phyloP scores from a whole-genome alignment of 2,888 invertebrate genomes.

The Cerastis leucographa region DNA sequence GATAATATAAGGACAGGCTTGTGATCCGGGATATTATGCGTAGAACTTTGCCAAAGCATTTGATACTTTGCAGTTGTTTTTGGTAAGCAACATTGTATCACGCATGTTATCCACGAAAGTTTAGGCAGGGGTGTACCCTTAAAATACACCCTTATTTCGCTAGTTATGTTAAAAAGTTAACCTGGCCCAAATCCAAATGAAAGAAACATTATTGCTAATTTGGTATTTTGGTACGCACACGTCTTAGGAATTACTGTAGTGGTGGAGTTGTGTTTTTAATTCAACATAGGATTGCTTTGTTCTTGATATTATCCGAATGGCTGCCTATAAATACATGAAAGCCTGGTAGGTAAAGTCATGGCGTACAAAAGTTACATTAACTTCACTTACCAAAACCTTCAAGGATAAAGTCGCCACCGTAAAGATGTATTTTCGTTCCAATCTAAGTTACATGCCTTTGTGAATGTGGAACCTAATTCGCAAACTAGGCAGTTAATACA shows the following conservation, averaged over 20 bases:
- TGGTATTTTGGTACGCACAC: constrained; percentile 13
- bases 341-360: not conserved
- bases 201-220: not conserved
- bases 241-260: not conserved
- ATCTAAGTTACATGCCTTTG: constrained; percentile 56
- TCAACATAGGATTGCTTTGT: not conserved
- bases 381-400: constrained; percentile 10
- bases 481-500: constrained; percentile 74
- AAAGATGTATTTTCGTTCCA: constrained; percentile 31
- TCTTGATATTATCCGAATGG: not conserved
- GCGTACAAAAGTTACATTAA: not conserved
- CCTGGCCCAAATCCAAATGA: not conserved
- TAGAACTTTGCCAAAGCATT: constrained; percentile 2
- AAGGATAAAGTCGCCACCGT: constrained; percentile 3
- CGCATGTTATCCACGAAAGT: not conserved
- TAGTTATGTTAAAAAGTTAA: not conserved
- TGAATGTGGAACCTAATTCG: constrained; percentile 66
- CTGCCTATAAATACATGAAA: not conserved
- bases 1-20: constrained; percentile 31
- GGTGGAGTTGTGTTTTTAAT: not conserved
- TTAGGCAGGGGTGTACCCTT: not conserved
- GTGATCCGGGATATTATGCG: constrained; percentile 13
- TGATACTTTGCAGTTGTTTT: not conserved
- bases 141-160: not conserved
- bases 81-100: not conserved